Evolutionary conservation across 2,113 vertebrate species (phyloP), one percentile per base, ranked within the genome.

Genomic region (Raja brachyura): DNA sequence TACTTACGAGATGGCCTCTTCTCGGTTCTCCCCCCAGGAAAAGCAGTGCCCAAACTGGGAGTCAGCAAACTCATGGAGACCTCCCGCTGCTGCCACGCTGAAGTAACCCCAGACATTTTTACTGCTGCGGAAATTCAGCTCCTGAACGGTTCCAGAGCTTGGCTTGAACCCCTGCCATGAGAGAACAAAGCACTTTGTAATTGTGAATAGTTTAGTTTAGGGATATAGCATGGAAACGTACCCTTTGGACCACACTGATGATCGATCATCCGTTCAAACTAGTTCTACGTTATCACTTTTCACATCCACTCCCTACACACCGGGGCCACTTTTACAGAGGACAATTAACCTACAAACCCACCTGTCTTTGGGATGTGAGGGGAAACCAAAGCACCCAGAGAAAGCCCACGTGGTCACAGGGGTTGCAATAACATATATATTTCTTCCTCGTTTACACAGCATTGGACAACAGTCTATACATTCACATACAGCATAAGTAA

Each of bases 51-150:
- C 99, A 93, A 99, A 99, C 93, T 99, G 99, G 93, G 99, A 99
- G 95, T 99, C 99, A 0, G 99, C 99, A 94, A 99, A 99, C 94
- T 99, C 99, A 20, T 99, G 99, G 93, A 99, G 97, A 9, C 99
- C 99, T 48, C 99, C 99, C 90, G 99, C 99, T 0, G 99, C 99
- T 61, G 98, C 98, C 22, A 99, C 99, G 7, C 99, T 99, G 95
- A 99, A 99, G 96, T 99, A 99, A 93, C 99, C 99, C 99, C 99
- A 99, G 73, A 99, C 99, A 0, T 99, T 99, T 95, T 99, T 99
- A 94, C 98, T 99, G 96, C 99, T 99, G 94, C 99, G 98, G 95
- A 99, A 99, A 95, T 99, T 99, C 94, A 99, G 96, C 94, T 99
- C 99, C 94, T 99, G 99, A 56, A 99, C 99, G 0, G 99, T 99